Percentiles rank a stretch among this genome's conserved stretches.
These are phyloP conservation scores for Morinoia aosen DNA, from an alignment of 2,888 invertebrate genomes.

Conservation along the genomic window DNA sequence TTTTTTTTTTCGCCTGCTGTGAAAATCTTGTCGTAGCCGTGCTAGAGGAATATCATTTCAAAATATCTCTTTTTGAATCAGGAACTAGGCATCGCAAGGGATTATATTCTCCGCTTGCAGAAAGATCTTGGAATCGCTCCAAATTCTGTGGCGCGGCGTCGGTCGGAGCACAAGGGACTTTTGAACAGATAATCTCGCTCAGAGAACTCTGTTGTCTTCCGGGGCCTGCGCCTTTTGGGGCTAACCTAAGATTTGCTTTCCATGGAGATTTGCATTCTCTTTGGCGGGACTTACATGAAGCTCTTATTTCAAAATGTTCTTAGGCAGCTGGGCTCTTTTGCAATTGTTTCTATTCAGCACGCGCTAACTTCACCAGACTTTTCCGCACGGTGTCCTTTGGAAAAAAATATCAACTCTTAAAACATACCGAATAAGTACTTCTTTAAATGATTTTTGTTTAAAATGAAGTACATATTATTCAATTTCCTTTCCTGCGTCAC, in stretches of 20 bases:
- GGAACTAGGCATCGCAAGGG: neutral
- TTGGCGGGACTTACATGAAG: neutral
- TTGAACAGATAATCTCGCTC: slow-evolving; percentile 48
- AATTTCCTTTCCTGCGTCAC: too few species aligned
- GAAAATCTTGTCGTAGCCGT: neutral
- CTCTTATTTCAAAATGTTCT: neutral
- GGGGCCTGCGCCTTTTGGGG: slow-evolving; percentile 41
- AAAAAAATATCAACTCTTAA: neutral
- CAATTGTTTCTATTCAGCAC: neutral
- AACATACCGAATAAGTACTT: neutral
- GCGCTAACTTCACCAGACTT: neutral
- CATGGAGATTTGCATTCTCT: slow-evolving; percentile 35
- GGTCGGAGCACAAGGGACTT: slow-evolving; percentile 20
- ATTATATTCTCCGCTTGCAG: slow-evolving; percentile 8
- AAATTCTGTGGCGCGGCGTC: slow-evolving; percentile 44
- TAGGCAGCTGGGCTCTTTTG: neutral
- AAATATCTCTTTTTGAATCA: neutral
- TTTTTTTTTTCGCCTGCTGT: neutral
- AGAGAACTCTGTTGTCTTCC: slow-evolving; percentile 47
- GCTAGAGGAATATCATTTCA: neutral
- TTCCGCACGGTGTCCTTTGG: neutral
- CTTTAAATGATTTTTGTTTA: neutral
- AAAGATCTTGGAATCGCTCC: slow-evolving; percentile 48
- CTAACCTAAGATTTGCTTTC: slow-evolving; percentile 36
- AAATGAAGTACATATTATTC: neutral